Percentiles rank a stretch among this genome's conserved stretches.
phyloP scores from a whole-genome alignment of 2,113 vertebrate genomes.

The Nestor notabilis region DNA sequence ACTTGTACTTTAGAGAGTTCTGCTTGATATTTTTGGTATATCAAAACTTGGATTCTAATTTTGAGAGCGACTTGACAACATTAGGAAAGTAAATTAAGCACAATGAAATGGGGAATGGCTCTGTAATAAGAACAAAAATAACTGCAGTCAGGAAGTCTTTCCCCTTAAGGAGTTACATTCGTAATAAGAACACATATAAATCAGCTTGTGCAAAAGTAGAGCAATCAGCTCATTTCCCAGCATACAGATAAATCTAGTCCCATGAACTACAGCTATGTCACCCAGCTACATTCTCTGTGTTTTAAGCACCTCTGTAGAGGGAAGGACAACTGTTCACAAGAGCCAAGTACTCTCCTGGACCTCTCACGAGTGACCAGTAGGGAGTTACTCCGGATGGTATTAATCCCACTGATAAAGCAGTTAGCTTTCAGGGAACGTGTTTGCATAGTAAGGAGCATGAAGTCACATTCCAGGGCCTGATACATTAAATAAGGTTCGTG shows the following conservation, averaged over 20 bases:
- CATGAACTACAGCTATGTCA: neutral
- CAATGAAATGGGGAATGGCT: neutral
- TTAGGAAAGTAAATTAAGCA: conserved; percentile 6
- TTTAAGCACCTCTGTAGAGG: neutral
- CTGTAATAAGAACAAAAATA: neutral
- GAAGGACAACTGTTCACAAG: neutral
- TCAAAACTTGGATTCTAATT: conserved; percentile 6
- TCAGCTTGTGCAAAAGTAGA: neutral
- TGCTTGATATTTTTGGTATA: neutral
- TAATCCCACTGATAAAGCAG: neutral
- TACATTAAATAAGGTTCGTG: neutral
- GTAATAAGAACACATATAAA: neutral
- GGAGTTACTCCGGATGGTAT: neutral
- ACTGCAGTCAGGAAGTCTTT: neutral
- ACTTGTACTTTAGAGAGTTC: neutral
- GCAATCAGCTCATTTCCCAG: neutral
- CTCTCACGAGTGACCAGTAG: neutral
- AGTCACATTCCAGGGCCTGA: neutral
- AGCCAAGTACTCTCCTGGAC: neutral
- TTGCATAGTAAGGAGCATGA: neutral
- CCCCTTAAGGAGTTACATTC: neutral
- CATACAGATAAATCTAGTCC: neutral
- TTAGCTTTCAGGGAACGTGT: neutral
- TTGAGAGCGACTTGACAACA: neutral
- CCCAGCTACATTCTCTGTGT: neutral